Evolutionary conservation across 30 jellyfish, hydroid and myxozoan genomes (phyloP).

Genomic region (Aurelia coerulea): DNA sequence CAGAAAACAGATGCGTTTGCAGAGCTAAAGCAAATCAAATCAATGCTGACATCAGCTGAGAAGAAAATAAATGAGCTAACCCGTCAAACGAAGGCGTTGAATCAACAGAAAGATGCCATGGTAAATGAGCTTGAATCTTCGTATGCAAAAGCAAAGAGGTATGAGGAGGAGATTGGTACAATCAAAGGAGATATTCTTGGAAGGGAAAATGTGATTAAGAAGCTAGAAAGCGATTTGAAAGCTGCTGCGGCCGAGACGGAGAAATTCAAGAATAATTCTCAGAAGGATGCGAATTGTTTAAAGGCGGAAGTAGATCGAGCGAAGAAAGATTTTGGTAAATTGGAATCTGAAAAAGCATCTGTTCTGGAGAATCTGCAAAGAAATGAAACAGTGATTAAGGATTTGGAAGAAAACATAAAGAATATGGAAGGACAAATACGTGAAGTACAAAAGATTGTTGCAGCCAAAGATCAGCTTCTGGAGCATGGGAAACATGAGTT

Average conservation of each 20-base stretch:
- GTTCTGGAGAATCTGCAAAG: slow-evolving; percentile 56
- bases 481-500: slow-evolving; percentile 17
- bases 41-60: slow-evolving; percentile 13
- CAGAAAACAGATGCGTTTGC: slow-evolving; percentile 8
- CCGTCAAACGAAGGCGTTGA: slow-evolving; percentile 49
- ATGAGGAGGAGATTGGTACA: slow-evolving; percentile 41
- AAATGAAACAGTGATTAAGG: not conserved
- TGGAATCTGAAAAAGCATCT: slow-evolving; percentile 54
- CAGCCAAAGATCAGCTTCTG: slow-evolving; percentile 32
- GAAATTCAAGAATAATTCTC: slow-evolving; percentile 57
- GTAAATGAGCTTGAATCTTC: slow-evolving; percentile 64
- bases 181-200: slow-evolving; percentile 29
- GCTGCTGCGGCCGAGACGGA: slow-evolving; percentile 20
- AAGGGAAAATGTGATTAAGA: slow-evolving; percentile 24
- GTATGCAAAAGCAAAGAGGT: slow-evolving; percentile 45
- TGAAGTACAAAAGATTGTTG: slow-evolving; percentile 13
- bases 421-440: slow-evolving; percentile 23
- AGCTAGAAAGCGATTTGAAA: slow-evolving; percentile 23
- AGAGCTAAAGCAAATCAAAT: slow-evolving; percentile 27
- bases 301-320: slow-evolving; percentile 62
- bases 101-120: slow-evolving; percentile 70
- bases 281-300: slow-evolving; percentile 52
- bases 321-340: slow-evolving; percentile 26
- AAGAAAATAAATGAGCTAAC: slow-evolving; percentile 45
- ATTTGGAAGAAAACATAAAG: slow-evolving; percentile 2